phyloP scores from a whole-genome alignment of 2,888 invertebrate genomes.

The Lamellibrachia satsuma region DNA sequence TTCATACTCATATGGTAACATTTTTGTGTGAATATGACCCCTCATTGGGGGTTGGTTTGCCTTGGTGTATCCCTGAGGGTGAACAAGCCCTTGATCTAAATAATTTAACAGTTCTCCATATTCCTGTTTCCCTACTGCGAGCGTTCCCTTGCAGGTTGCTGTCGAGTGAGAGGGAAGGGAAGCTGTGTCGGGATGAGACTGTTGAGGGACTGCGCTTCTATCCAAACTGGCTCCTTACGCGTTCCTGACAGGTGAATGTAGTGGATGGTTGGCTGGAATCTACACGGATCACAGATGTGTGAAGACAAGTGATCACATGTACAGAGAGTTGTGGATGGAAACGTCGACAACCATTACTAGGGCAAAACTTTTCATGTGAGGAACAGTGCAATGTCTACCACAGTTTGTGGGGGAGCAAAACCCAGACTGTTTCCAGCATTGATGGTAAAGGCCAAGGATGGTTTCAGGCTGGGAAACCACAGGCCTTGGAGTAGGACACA shows the following conservation, averaged over 20 bases:
- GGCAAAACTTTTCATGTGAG: too few species aligned
- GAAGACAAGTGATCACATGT: neutral
- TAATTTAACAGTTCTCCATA: neutral
- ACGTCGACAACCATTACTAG: neutral
- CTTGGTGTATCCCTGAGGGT: neutral
- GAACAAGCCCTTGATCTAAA: neutral
- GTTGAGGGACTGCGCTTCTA: slow-evolving; percentile 94
- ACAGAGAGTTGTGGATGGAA: neutral
- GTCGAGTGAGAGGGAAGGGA: slow-evolving; percentile 85
- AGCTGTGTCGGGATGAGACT: slow-evolving; percentile 92
- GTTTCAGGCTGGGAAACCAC: neutral
- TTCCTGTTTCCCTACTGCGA: neutral
- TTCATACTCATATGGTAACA: too few species aligned
- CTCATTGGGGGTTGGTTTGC: too few species aligned
- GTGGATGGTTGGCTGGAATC: slow-evolving; percentile 24
- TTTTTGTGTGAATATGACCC: too few species aligned
- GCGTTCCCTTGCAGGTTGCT: slow-evolving; percentile 71
- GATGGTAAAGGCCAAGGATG: neutral
- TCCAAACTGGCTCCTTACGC: slow-evolving; percentile 79
- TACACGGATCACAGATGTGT: slow-evolving; percentile 25
- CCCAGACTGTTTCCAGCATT: neutral
- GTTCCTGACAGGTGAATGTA: neutral
- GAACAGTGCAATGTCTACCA: too few species aligned
- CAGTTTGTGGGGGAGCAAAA: neutral
- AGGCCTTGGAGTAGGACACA: neutral